Evolutionary conservation across 1,140 invertebrate species (phyloP).

Genomic region (Protaetia brevitarsis): DNA sequence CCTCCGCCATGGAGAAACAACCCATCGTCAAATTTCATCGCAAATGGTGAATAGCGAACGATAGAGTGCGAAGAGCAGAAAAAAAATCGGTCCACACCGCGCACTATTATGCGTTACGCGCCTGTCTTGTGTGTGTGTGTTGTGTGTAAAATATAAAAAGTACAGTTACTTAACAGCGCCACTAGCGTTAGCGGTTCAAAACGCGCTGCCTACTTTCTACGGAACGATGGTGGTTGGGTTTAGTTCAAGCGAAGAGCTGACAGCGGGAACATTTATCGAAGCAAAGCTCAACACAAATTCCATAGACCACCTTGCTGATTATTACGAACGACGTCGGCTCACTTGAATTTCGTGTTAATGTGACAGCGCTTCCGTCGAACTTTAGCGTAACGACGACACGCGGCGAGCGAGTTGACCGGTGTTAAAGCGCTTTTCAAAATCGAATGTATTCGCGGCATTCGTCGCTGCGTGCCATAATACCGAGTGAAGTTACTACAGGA

Average conservation of each 20-base stretch:
- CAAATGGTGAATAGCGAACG: slow-evolving; percentile 9
- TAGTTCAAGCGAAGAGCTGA: slow-evolving; percentile 20
- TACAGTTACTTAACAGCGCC: slow-evolving; percentile 25
- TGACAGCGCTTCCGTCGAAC: neutral
- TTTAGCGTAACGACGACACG: neutral
- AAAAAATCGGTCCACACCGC: slow-evolving; percentile 1
- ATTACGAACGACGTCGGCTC: too few relatives aligned
- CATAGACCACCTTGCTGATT: slow-evolving; percentile 5
- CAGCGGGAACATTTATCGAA: slow-evolving; percentile 14
- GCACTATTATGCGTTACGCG: neutral
- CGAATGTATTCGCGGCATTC: neutral
- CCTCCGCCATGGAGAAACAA: neutral
- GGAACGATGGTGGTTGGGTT: slow-evolving; percentile 20
- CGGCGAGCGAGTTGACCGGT: too few relatives aligned
- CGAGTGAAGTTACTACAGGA: neutral
- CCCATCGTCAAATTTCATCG: slow-evolving; percentile 11
- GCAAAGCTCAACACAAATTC: slow-evolving; percentile 15
- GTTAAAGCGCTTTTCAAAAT: neutral
- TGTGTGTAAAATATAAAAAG: slow-evolving; percentile 22
- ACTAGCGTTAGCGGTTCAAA: slow-evolving; percentile 21
- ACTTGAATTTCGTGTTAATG: too few relatives aligned
- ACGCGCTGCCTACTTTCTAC: slow-evolving; percentile 26
- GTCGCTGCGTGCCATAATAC: neutral
- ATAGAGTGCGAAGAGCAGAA: neutral
- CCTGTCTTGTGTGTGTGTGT: neutral